These are phyloP conservation scores for Podotricha telesiphe DNA, from an alignment of 2,888 invertebrate genomes.

Conservation along the genomic window DNA sequence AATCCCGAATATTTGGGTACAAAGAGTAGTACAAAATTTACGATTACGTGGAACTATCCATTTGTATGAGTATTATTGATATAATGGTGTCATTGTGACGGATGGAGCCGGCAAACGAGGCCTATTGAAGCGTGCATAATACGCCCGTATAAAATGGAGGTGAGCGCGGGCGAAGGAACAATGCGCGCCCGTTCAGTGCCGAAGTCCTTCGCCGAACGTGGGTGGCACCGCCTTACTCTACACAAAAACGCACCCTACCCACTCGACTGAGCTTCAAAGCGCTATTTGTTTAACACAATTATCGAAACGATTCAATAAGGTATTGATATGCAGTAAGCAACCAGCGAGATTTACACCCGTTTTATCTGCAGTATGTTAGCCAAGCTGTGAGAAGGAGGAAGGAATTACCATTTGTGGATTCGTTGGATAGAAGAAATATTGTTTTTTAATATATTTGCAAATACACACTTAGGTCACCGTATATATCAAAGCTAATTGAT, in stretches of 20 bases:
- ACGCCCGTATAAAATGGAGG: constrained; percentile 76
- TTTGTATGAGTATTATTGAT: constrained; percentile 72
- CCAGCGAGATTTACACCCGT: constrained; percentile 29
- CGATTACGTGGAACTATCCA: constrained; percentile 70
- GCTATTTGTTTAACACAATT: constrained; percentile 51
- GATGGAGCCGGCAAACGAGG: constrained; percentile 75
- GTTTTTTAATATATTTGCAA: not conserved
- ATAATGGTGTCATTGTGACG: constrained; percentile 80
- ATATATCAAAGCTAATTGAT: not conserved
- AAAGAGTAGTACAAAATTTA: constrained; percentile 69
- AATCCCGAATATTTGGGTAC: constrained; percentile 55
- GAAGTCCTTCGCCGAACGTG: constrained; percentile 73
- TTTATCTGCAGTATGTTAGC: not conserved
- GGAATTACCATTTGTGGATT: not conserved
- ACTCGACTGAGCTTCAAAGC: constrained; percentile 53
- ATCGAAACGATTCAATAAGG: constrained; percentile 38
- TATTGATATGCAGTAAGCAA: constrained; percentile 23
- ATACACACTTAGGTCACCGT: not conserved
- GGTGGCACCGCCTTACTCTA: constrained; percentile 65
- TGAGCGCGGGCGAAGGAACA: constrained; percentile 70
- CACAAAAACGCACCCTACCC: constrained; percentile 70
- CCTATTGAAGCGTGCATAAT: constrained; percentile 80
- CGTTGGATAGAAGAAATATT: not conserved
- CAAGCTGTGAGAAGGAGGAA: not conserved
- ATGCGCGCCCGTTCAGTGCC: constrained; percentile 65